These are phyloP conservation scores for Prinia subflava DNA, from an alignment of 2,113 vertebrate genomes.

Conservation along the genomic window DNA sequence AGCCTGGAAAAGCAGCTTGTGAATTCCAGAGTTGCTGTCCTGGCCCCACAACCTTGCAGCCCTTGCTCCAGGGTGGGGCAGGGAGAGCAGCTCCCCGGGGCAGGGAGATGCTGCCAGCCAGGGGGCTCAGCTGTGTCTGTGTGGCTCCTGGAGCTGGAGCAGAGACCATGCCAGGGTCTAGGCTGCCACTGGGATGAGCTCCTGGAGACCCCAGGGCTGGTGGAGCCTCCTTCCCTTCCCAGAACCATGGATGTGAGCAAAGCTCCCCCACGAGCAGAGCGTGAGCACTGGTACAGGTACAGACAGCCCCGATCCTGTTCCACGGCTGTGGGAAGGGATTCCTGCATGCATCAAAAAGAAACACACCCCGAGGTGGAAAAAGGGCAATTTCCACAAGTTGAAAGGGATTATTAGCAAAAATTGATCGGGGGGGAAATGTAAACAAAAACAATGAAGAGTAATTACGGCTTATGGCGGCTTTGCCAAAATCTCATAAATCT, in stretches of 20 bases:
- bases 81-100: accelerated
- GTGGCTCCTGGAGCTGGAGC: background rate
- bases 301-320: background rate
- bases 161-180: accelerated
- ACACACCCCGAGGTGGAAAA: background rate
- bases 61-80: background rate
- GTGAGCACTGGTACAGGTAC: background rate
- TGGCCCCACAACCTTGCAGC: accelerated
- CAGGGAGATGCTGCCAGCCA: background rate
- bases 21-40: background rate
- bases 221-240: background rate
- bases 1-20: background rate
- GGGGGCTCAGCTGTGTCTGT: background rate
- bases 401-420: constrained; percentile 56
- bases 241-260: background rate
- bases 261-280: accelerated
- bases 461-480: background rate
- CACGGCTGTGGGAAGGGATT: background rate
- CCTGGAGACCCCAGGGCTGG: background rate
- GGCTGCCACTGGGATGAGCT: background rate
- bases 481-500: constrained; percentile 53
- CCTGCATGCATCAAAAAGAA: background rate
- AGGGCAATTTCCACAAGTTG: constrained; percentile 1
- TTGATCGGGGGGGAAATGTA: constrained; percentile 42
- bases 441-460: constrained; percentile 43